phyloP scores from a whole-genome alignment of 2,113 vertebrate genomes.

The Mus pahari region DNA sequence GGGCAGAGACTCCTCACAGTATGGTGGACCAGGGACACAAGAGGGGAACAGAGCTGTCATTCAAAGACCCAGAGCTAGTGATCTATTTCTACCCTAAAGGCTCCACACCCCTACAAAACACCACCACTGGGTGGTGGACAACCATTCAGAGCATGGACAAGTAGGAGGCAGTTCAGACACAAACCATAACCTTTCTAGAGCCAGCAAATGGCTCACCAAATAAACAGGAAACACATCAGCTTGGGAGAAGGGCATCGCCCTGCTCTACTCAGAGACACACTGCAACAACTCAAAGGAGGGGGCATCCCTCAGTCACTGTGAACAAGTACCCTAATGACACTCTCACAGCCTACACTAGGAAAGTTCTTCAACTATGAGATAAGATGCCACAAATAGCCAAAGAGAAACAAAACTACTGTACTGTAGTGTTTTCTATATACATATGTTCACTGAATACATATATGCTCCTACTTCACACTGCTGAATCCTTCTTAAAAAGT shows the following conservation, averaged over 20 bases:
- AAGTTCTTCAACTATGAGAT: slow-evolving; percentile 2
- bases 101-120: neutral
- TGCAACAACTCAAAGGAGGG: neutral
- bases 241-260: neutral
- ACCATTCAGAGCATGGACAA: neutral
- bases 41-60: no score
- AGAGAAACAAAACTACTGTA: slow-evolving; percentile 3
- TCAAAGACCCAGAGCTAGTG: neutral
- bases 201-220: slow-evolving; percentile 12
- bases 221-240: neutral
- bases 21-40: neutral
- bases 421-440: neutral
- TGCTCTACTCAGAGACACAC: neutral
- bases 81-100: neutral
- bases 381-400: slow-evolving; percentile 20
- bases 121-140: neutral
- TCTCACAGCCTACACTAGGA: neutral
- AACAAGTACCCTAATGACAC: neutral
- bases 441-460: neutral
- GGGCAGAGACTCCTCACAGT: neutral
- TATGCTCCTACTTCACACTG: neutral
- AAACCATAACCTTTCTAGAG: neutral
- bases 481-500: neutral
- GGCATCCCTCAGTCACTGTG: neutral
- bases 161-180: neutral